A percentile compares a stretch with the other conserved stretches of the same genome.
These are phyloP conservation scores for Holocentrus rufus DNA, from an alignment of 2,797 vertebrate species.

Conservation along the genomic window DNA sequence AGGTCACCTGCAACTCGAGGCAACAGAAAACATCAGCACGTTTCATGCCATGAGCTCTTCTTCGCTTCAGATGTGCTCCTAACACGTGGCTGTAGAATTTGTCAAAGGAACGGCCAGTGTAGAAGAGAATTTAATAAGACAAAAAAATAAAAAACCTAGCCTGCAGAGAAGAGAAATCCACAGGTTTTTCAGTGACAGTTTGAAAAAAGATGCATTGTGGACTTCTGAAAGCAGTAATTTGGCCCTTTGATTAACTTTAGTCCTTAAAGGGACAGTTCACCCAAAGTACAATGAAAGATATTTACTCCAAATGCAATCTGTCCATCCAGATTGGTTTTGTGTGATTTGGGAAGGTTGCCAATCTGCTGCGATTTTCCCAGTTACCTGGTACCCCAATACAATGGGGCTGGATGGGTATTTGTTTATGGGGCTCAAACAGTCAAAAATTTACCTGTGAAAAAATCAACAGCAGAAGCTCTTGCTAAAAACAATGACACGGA, in stretches of 20 bases:
- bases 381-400: too few relatives aligned
- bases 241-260: not conserved
- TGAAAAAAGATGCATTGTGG: not conserved
- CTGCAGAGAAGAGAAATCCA: not conserved
- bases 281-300: too few relatives aligned
- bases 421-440: too few relatives aligned
- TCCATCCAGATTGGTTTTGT: too few relatives aligned
- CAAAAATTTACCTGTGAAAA: too few relatives aligned
- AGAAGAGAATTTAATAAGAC: not conserved
- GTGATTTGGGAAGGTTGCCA: too few relatives aligned
- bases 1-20: not conserved
- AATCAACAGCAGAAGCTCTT: too few relatives aligned
- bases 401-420: too few relatives aligned
- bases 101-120: not conserved
- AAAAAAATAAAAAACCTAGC: not conserved
- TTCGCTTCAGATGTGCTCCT: not conserved
- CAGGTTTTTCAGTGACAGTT: too few relatives aligned
- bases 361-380: too few relatives aligned
- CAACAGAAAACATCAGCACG: not conserved
- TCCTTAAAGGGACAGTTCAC: not conserved
- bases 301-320: too few relatives aligned
- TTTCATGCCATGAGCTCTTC: not conserved
- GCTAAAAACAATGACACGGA: too few relatives aligned
- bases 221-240: not conserved
- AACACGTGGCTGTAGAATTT: not conserved